phyloP scores from a whole-genome alignment of 2,888 invertebrate species.

The Adela reaumurella region DNA sequence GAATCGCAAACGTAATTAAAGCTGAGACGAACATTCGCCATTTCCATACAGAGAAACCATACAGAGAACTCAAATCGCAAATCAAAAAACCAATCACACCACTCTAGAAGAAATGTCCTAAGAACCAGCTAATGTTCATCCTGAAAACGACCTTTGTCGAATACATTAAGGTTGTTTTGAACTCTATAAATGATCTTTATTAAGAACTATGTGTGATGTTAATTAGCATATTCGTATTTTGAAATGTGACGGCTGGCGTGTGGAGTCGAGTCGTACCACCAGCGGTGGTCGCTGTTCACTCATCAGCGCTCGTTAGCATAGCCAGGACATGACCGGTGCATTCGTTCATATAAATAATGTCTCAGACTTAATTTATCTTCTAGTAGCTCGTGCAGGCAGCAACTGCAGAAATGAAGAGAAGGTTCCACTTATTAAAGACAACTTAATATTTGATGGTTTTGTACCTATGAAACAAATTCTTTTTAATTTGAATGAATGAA shows the following conservation, averaged over 20 bases:
- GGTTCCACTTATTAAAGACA: too few relatives aligned
- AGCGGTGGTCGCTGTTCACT: conserved; percentile 29
- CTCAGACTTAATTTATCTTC: too few relatives aligned
- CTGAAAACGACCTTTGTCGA: too few relatives aligned
- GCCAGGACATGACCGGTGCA: neutral
- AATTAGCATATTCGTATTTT: conserved; percentile 55
- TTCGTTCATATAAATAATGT: too few relatives aligned
- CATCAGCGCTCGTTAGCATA: neutral
- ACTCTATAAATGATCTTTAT: too few relatives aligned
- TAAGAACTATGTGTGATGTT: conserved; percentile 19
- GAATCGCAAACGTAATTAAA: neutral
- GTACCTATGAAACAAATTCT: too few relatives aligned
- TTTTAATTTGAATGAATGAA: too few relatives aligned
- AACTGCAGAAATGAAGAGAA: too few relatives aligned
- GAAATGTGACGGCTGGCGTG: conserved; percentile 52
- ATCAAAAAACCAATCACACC: neutral
- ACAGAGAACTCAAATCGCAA: neutral
- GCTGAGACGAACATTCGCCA: neutral
- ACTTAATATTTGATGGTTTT: too few relatives aligned
- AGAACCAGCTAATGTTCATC: neutral
- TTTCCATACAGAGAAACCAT: neutral
- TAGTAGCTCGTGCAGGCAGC: too few relatives aligned
- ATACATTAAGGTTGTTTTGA: too few relatives aligned
- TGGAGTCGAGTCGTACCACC: conserved; percentile 33
- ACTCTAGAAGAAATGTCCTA: neutral